Evolutionary conservation across 2,113 vertebrate genomes (phyloP).

Genomic region (Neodon shergylaensis): DNA sequence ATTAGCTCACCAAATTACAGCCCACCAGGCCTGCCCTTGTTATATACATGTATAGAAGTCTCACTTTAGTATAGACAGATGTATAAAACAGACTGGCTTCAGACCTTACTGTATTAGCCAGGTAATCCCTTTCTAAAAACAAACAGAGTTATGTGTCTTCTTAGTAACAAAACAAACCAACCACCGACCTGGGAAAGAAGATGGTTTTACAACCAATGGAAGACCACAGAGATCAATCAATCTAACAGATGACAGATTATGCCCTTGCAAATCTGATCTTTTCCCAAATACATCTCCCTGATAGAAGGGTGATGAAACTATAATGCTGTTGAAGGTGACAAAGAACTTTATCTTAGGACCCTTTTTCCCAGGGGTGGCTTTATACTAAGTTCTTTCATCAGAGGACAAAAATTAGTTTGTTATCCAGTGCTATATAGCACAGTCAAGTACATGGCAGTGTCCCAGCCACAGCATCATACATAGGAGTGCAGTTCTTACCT

Average conservation of each 20-base stretch:
- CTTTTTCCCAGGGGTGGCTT: not conserved
- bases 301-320: not conserved
- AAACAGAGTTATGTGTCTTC: not conserved
- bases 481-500: not conserved
- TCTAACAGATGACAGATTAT: not conserved
- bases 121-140: not conserved
- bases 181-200: not conserved
- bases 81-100: not conserved
- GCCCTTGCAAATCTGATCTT: not conserved
- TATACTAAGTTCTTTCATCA: not conserved
- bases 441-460: not conserved
- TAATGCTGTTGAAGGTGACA: not conserved
- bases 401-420: not conserved
- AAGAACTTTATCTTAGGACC: not conserved
- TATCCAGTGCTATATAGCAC: not conserved
- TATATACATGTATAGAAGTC: not conserved
- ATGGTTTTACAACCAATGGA: not conserved
- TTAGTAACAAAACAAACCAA: not conserved
- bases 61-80: not conserved
- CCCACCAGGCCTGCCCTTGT: not conserved
- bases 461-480: not conserved
- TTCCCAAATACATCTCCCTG: not conserved
- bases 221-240: not conserved
- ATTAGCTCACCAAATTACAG: not conserved
- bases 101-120: not conserved